Percentiles rank a stretch among this genome's conserved stretches.
These are phyloP conservation scores for Ligdia adustata DNA, from an alignment of 2,888 invertebrate genomes.

Conservation along the genomic window DNA sequence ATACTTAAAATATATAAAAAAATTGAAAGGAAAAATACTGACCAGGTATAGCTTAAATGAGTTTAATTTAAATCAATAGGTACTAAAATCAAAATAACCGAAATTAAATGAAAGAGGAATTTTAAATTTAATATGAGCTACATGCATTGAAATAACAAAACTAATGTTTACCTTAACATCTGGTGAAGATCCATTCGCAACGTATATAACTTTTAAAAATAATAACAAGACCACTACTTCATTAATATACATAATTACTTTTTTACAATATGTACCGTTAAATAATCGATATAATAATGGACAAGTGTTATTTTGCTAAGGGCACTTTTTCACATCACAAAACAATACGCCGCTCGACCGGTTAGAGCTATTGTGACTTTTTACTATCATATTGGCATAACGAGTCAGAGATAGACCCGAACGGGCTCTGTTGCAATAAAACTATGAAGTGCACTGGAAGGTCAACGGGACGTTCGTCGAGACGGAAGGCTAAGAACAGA, in stretches of 20 bases:
- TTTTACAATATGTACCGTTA: conserved; percentile 18
- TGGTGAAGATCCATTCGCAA: conserved; percentile 59
- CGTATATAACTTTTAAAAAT: conserved; percentile 64
- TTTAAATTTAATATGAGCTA: too few species aligned
- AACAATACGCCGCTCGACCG: conserved; percentile 56
- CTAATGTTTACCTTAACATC: conserved; percentile 71
- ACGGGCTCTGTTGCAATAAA: conserved; percentile 53
- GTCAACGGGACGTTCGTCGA: conserved; percentile 62
- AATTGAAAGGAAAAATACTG: too few species aligned
- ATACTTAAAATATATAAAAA: too few species aligned
- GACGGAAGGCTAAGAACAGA: conserved; percentile 71
- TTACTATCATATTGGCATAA: conserved; percentile 68
- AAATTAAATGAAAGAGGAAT: too few species aligned
- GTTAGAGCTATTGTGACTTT: conserved; percentile 48
- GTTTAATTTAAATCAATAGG: too few species aligned
- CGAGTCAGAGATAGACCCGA: conserved; percentile 40
- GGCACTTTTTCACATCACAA: conserved; percentile 64
- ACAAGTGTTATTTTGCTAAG: conserved; percentile 42
- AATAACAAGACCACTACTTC: conserved; percentile 64
- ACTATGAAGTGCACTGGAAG: conserved; percentile 47
- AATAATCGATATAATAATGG: conserved; percentile 32
- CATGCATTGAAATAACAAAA: too few species aligned
- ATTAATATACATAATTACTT: conserved; percentile 68
- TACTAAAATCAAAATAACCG: too few species aligned
- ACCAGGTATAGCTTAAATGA: too few species aligned